Conservation (phyloP, 2,797 vertebrate species). For the Eulemur rubriventer region DNA sequence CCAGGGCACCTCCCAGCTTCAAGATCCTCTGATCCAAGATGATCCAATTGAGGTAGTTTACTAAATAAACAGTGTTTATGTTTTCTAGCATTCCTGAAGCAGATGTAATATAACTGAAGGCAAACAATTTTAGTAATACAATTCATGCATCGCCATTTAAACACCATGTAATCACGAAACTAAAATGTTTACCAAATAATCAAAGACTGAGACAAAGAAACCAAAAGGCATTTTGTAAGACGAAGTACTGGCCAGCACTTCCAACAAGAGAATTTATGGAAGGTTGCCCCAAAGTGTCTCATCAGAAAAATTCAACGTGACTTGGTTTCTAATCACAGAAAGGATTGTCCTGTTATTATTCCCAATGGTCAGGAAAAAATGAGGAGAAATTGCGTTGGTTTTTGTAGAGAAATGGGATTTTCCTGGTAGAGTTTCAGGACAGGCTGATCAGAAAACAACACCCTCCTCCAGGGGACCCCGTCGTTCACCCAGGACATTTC, state of each 20-base stretch:
- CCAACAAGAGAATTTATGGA: background rate
- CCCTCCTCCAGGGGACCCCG: background rate
- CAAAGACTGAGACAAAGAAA: conserved; percentile 34
- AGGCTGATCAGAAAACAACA: background rate
- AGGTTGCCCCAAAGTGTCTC: background rate
- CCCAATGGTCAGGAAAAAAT: background rate
- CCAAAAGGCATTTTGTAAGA: background rate
- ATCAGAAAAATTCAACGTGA: background rate
- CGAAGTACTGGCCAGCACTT: background rate
- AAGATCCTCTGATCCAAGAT: background rate
- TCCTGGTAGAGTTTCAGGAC: background rate
- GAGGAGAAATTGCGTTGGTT: background rate
- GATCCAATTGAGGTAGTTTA: background rate
- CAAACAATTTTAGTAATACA: conserved; percentile 45
- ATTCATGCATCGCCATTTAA: conserved; percentile 49
- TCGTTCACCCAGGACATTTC: background rate
- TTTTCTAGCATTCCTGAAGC: conserved; percentile 48
- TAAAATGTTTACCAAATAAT: conserved; percentile 59
- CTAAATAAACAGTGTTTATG: conserved; percentile 46
- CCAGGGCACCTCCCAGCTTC: background rate
- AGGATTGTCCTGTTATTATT: background rate
- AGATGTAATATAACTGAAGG: conserved; percentile 25
- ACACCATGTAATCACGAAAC: conserved; percentile 42
- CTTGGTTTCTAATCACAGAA: background rate
- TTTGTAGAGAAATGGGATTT: background rate